A percentile compares a stretch with the other conserved stretches of the same genome.
phyloP scores from a whole-genome alignment of 2,888 invertebrate genomes.

The Hyposoter dolosus region DNA sequence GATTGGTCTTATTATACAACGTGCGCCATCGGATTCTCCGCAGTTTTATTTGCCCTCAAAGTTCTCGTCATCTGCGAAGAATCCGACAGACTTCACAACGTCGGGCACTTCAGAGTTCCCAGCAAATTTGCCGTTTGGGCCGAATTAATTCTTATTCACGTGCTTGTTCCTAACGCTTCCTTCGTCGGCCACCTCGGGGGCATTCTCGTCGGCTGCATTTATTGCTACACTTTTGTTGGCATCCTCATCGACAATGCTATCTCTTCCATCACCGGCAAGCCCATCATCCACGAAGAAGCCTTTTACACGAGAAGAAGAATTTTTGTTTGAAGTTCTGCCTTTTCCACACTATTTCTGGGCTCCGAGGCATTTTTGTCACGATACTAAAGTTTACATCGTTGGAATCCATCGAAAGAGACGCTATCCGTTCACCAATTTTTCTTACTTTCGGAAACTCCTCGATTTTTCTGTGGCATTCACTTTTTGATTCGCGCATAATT shows the following conservation, averaged over 20 bases:
- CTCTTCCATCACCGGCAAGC: conserved; percentile 80
- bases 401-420: no score
- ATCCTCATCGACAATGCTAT: conserved; percentile 81
- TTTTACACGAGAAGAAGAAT: conserved; percentile 79
- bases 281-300: conserved; percentile 81
- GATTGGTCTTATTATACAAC: conserved; percentile 85
- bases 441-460: no score
- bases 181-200: conserved; percentile 89
- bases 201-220: conserved; percentile 87
- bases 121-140: conserved; percentile 87
- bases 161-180: conserved; percentile 88
- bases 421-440: no score
- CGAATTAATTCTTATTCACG: conserved; percentile 87
- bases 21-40: conserved; percentile 89
- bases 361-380: neutral
- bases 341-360: neutral
- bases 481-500: no score
- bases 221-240: conserved; percentile 85
- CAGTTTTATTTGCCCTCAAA: conserved; percentile 88
- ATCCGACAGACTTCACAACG: conserved; percentile 77
- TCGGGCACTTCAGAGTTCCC: conserved; percentile 85
- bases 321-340: conserved; percentile 40
- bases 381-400: no score
- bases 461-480: no score
- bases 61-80: conserved; percentile 85